These are phyloP conservation scores for Drosophila subpulchrella DNA, from an alignment of 1,140 invertebrate species.

Conservation along the genomic window DNA sequence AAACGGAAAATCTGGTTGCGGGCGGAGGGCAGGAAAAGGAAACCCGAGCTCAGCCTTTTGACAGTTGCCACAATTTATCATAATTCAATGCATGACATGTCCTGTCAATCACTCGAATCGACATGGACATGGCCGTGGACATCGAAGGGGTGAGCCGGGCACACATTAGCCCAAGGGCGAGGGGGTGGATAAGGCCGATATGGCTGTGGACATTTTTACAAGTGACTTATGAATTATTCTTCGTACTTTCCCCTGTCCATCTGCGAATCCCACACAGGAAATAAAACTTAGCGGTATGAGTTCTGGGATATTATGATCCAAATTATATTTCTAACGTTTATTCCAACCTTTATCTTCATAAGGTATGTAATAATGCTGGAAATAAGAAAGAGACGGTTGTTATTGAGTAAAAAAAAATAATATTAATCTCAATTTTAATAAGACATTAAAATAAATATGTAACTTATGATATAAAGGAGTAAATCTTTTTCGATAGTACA, in stretches of 20 bases:
- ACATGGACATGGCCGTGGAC: slow-evolving; percentile 24
- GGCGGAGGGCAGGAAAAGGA: background rate
- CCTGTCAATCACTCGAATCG: slow-evolving; percentile 71
- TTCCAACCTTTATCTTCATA: too few relatives aligned
- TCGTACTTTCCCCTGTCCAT: slow-evolving; percentile 37
- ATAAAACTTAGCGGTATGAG: background rate
- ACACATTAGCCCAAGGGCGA: slow-evolving; percentile 57
- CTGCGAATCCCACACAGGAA: slow-evolving; percentile 5
- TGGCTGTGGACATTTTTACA: slow-evolving; percentile 68
- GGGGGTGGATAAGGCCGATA: slow-evolving; percentile 4
- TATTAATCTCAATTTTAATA: background rate
- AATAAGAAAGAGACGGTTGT: too few relatives aligned
- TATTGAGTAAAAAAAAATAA: too few relatives aligned
- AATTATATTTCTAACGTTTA: too few relatives aligned
- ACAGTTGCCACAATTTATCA: slow-evolving; percentile 83
- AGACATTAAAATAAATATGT: background rate
- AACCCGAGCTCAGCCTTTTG: slow-evolving; percentile 62
- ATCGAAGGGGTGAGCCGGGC: slow-evolving; percentile 57
- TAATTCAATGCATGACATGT: slow-evolving; percentile 82
- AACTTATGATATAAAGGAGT: too few relatives aligned
- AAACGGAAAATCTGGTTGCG: slow-evolving; percentile 8
- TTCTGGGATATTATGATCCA: too few relatives aligned
- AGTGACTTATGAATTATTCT: slow-evolving; percentile 82
- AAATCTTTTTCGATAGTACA: too few relatives aligned
- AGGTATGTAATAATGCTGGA: too few relatives aligned